Percentiles rank a stretch among this genome's conserved stretches.
Conservation (phyloP, 2,113 vertebrate species). For the Hippotragus niger region DNA sequence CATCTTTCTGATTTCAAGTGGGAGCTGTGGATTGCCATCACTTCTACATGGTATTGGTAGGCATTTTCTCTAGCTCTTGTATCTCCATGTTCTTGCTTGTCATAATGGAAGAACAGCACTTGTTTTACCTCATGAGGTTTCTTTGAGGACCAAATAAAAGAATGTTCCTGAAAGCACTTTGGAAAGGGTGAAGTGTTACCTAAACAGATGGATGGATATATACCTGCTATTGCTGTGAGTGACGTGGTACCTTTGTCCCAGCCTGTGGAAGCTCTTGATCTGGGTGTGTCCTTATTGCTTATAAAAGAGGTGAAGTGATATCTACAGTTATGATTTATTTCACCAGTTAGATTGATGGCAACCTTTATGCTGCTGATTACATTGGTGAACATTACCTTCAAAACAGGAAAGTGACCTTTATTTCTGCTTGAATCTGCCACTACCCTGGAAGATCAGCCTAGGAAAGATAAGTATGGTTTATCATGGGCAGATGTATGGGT, state of each 20-base stretch:
- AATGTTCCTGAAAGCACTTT: neutral
- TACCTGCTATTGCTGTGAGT: neutral
- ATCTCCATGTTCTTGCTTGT: neutral
- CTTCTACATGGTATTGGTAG: neutral
- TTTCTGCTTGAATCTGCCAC: neutral
- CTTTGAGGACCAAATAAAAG: neutral
- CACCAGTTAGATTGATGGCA: neutral
- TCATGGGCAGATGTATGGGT: neutral
- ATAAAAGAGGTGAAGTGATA: neutral
- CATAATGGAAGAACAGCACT: neutral
- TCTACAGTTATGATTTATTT: neutral
- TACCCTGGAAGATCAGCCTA: neutral
- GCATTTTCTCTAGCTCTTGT: neutral
- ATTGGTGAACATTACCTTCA: neutral
- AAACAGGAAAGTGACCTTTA: conserved; percentile 7
- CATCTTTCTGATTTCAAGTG: neutral
- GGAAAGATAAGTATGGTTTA: neutral
- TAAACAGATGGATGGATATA: neutral
- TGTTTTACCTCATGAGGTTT: neutral
- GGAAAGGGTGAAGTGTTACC: neutral
- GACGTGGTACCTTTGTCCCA: neutral
- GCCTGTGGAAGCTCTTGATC: neutral
- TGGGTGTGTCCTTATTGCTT: neutral
- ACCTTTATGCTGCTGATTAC: neutral
- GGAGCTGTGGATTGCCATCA: neutral